phyloP scores from a whole-genome alignment of 2,113 vertebrate genomes.

The Actenoides hombroni region DNA sequence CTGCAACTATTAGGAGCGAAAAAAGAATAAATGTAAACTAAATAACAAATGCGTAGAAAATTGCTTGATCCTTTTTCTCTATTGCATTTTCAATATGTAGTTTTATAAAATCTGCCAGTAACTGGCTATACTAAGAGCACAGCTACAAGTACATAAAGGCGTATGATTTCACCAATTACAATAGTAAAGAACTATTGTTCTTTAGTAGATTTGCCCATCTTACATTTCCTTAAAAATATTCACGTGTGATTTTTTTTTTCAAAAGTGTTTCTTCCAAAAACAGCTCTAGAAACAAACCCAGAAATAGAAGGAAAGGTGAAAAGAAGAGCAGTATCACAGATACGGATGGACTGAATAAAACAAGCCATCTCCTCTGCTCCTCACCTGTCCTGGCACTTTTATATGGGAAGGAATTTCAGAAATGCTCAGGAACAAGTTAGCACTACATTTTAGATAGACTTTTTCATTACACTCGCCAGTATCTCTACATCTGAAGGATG shows the following conservation, averaged over 20 bases:
- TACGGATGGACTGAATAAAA: neutral
- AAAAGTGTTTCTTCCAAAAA: neutral
- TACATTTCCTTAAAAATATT: neutral
- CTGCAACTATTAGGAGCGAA: neutral
- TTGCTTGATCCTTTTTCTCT: neutral
- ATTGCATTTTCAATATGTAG: neutral
- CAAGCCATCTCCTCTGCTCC: neutral
- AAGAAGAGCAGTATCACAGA: neutral
- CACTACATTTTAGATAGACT: neutral
- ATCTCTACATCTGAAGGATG: neutral
- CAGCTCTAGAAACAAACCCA: neutral
- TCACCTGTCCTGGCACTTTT: neutral
- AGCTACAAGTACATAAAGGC: neutral
- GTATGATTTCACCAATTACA: neutral
- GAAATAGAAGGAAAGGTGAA: neutral
- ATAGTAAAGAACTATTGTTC: neutral
- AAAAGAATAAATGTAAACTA: neutral
- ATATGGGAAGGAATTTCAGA: constrained; percentile 22
- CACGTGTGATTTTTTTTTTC: neutral
- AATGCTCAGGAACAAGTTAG: neutral
- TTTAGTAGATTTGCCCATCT: neutral
- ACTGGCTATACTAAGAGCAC: neutral
- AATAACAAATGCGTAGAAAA: neutral
- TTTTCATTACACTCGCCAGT: neutral
- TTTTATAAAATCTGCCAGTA: neutral